Percentiles rank a stretch among this genome's conserved stretches.
phyloP scores from a whole-genome alignment of 2,888 invertebrate genomes.

The Dinocampus coccinellae region DNA sequence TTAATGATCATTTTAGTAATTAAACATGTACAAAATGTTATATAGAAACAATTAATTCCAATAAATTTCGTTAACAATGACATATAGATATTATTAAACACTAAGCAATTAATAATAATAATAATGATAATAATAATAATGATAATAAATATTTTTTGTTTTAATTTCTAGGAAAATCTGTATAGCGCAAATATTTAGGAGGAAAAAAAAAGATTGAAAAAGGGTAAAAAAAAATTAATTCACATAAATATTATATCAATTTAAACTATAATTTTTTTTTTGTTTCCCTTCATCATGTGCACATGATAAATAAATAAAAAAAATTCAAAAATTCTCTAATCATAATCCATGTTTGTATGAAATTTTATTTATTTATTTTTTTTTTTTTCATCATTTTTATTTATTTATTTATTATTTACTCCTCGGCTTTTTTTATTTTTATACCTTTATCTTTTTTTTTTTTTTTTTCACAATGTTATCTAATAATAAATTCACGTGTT shows the following conservation, averaged over 20 bases:
- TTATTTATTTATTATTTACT: too few species aligned
- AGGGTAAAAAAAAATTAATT: background rate
- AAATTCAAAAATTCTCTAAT: background rate
- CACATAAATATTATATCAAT: background rate
- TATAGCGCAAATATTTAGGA: too few species aligned
- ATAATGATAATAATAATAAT: too few species aligned
- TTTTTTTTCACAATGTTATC: background rate
- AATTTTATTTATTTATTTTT: too few species aligned
- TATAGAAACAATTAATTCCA: background rate
- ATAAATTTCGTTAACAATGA: background rate
- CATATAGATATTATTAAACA: too few species aligned
- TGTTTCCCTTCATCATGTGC: background rate
- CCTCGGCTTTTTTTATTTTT: too few species aligned
- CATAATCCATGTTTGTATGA: background rate
- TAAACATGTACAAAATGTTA: background rate
- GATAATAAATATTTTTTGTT: too few species aligned
- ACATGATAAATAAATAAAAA: background rate
- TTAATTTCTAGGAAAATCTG: too few species aligned
- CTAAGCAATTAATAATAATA: too few species aligned
- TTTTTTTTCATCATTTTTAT: too few species aligned
- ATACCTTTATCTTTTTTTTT: background rate
- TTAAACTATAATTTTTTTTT: background rate
- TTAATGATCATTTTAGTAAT: background rate
- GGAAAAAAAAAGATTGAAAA: too few species aligned
- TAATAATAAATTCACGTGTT: constrained; percentile 6